These are phyloP conservation scores for Patella caerulea DNA, from an alignment of 2,888 invertebrate genomes.

Conservation along the genomic window DNA sequence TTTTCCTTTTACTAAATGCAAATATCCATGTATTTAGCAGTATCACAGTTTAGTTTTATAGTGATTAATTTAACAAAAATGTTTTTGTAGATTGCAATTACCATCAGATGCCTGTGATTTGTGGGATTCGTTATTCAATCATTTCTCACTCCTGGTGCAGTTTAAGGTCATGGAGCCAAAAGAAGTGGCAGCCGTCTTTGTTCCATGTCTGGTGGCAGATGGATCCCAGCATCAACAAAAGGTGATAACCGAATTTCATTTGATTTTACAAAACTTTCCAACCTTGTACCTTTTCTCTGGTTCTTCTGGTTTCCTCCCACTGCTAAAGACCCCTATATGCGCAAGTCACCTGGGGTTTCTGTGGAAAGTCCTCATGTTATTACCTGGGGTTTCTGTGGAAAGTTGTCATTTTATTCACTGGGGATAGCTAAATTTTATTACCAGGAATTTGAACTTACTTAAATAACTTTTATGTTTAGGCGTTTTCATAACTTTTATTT, in stretches of 20 bases:
- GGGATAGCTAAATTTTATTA: no score
- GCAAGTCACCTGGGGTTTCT: no score
- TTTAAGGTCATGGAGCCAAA: constrained; percentile 55
- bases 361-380: no score
- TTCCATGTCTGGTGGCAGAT: constrained; percentile 56
- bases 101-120: constrained; percentile 48
- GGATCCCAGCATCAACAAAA: constrained; percentile 52
- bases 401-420: no score
- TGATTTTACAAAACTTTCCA: neutral
- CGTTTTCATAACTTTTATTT: constrained; percentile 30
- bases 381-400: no score
- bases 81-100: constrained; percentile 46
- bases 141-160: constrained; percentile 49
- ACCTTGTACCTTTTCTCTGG: no score
- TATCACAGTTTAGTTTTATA: no score
- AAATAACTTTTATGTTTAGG: constrained; percentile 34
- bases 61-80: neutral
- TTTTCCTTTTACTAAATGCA: no score
- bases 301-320: no score
- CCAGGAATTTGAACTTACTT: no score
- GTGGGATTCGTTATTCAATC: constrained; percentile 57
- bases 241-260: constrained; percentile 34
- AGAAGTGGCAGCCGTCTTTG: constrained; percentile 60
- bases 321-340: no score
- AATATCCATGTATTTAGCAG: no score